phyloP scores from a whole-genome alignment of 1,140 invertebrate genomes.

The Apocrypta bakeri region DNA sequence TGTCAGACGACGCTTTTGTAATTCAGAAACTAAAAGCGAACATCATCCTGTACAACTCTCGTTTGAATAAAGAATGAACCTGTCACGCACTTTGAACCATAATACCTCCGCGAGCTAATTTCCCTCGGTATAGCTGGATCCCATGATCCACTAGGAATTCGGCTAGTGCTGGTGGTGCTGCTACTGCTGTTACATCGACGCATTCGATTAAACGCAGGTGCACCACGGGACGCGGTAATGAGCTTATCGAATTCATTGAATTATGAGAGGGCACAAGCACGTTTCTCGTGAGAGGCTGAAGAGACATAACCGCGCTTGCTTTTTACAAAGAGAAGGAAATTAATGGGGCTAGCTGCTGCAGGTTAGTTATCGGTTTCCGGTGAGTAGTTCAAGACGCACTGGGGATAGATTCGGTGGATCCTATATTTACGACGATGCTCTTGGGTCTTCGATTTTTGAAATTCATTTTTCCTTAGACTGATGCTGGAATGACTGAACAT shows the following conservation, averaged over 20 bases:
- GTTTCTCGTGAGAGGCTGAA: not conserved
- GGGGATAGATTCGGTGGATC: not conserved
- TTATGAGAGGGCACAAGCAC: not conserved
- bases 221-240: constrained; percentile 6
- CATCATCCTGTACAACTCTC: too few relatives aligned
- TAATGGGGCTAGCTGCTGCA: not conserved
- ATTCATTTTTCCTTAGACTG: not conserved
- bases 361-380: constrained; percentile 7
- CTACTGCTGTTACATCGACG: not conserved
- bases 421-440: not conserved
- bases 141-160: constrained; percentile 1
- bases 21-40: too few relatives aligned
- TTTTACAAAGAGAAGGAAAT: not conserved
- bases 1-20: too few relatives aligned
- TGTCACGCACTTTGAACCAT: not conserved
- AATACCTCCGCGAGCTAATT: not conserved
- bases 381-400: not conserved
- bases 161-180: not conserved
- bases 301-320: not conserved
- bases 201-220: constrained; percentile 30
- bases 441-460: not conserved
- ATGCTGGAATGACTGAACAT: too few relatives aligned
- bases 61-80: not conserved
- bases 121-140: not conserved
- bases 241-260: constrained; percentile 41